Evolutionary conservation across 2,113 vertebrate genomes (phyloP), one percentile per base, ranked within the genome.

Genomic region (Nannospalax galili): DNA sequence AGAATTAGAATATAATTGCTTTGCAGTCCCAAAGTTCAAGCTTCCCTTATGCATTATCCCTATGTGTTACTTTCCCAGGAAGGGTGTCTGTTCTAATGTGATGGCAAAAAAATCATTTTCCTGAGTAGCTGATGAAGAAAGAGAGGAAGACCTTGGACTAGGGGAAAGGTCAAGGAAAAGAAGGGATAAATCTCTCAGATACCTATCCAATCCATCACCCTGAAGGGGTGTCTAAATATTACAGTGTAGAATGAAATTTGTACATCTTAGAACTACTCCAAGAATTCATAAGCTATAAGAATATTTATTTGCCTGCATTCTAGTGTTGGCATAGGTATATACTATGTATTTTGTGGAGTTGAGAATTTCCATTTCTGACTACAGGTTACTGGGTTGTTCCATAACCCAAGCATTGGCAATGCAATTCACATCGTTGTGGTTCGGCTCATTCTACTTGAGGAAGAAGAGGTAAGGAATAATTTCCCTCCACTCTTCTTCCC

Each of bases 331-430:
- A 28, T 79, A 82, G 28, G 24, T 42, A 3, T 22, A 9, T 56
- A 0, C 92, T 69, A 5, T 88, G 1, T 74, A 45, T 77, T 92
- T 0, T 72, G 37, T 79, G 58, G 58, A 89, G 9, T 96, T 95
- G 82, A 92, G 84, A 80, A 94, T 97, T 97, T 98, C 65, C 26
- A 35, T 87, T 93, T 97, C 82, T 98, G 94, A 58, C 78, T 96
- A 90, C 97, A 99, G 99, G 99, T 99, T 96, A 98, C 99, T 1
- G 99, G 99, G 45, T 96, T 99, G 94, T 99, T 99, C 97, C 99
- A 99, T 0, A 99, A 99, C 92, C 99, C 99, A 67, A 99, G 99
- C 96, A 99, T 99, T 88, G 99, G 99, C 73, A 99, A 99, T 52
- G 99, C 99, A 52, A 98, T 99, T 97, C 99, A 99, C 86, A 99